Evolutionary conservation across 2,888 invertebrate genomes (phyloP).

Genomic region (Sarcophaga carnaria): DNA sequence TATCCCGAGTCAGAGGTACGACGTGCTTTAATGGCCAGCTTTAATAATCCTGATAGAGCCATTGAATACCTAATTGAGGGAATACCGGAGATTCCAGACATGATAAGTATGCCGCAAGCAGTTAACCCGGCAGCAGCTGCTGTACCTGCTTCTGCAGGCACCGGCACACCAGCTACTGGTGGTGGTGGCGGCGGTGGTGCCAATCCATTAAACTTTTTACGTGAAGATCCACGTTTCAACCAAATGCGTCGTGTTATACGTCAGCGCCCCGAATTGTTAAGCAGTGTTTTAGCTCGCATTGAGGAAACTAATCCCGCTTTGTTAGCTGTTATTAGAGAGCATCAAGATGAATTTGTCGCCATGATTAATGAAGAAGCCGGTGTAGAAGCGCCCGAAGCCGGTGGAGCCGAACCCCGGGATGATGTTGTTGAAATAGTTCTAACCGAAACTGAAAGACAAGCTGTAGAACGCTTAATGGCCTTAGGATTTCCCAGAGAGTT

Average conservation of each 20-base stretch:
- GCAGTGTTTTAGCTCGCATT: slow-evolving; percentile 94
- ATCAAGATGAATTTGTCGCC: slow-evolving; percentile 93
- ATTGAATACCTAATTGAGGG: slow-evolving; percentile 97
- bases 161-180: slow-evolving; percentile 7
- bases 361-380: slow-evolving; percentile 71
- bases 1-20: slow-evolving; percentile 91
- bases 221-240: slow-evolving; percentile 95
- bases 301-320: slow-evolving; percentile 96
- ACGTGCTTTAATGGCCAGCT: slow-evolving; percentile 95
- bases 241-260: slow-evolving; percentile 96
- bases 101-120: slow-evolving; percentile 28
- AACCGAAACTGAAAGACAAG: slow-evolving; percentile 71
- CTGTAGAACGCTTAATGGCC: slow-evolving; percentile 74
- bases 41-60: slow-evolving; percentile 98
- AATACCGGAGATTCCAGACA: slow-evolving; percentile 77
- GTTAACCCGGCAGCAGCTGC: slow-evolving; percentile 41
- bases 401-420: slow-evolving; percentile 40
- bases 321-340: slow-evolving; percentile 92
- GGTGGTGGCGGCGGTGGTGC: slow-evolving; percentile 28
- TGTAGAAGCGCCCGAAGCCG: slow-evolving; percentile 52
- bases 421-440: slow-evolving; percentile 69
- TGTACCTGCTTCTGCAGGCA: slow-evolving; percentile 10
- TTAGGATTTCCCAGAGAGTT: slow-evolving; percentile 75
- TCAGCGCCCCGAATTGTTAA: slow-evolving; percentile 94
- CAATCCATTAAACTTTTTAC: slow-evolving; percentile 84